Base-by-base conservation (phyloP, 2,888 invertebrate species). In the Orthosia gothica region DNA sequence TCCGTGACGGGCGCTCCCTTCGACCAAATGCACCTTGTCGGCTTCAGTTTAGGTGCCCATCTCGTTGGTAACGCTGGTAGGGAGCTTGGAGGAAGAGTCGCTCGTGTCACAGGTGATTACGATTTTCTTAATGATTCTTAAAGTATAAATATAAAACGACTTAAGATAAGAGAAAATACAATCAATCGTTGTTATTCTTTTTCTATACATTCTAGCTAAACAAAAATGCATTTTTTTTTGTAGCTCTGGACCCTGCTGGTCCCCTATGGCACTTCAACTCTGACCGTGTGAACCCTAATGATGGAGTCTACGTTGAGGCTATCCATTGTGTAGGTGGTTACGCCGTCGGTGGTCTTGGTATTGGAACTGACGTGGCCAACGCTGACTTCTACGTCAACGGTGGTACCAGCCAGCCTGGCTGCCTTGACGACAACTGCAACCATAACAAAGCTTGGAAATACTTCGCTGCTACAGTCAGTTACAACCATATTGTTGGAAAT, bases 301-400 rank as follows among this genome's bases (percentile, higher is more conserved):
- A 97, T 16, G 94, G 79, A 9, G 52, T 88, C 0, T 94, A 93
- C 79, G 93, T 93, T 0, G 94, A 94, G 62, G 92, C 88, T 55
- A 93, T 94, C 40, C 93, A 93, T 74, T 91, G 91, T 0, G 87
- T 91, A 52, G 89, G 90, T 3, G 88, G 87, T 81, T 89, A 86
- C 52, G 80, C 86, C 0, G 70, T 79, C 88, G 94, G 52, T 82
- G 97, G 90, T 92, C 96, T 87, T 89, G 97, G 83, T 90, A 96
- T 93, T 20, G 96, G 96, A 0, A 84, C 91, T 3, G 87, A 93
- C 3, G 91, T 97, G 2, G 97, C 96, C 1, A 93, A 96, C 71
- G 97, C 92, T 11, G 97, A 97, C 88, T 97, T 97, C 90, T 97
- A 96, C 93, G 97, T 97, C n/a, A 97, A 97, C 79, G 94, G 95